Percentiles rank a stretch among this genome's conserved stretches.
These are phyloP conservation scores for Thunnus albacares DNA, from an alignment of 2,797 vertebrate genomes.

Conservation along the genomic window DNA sequence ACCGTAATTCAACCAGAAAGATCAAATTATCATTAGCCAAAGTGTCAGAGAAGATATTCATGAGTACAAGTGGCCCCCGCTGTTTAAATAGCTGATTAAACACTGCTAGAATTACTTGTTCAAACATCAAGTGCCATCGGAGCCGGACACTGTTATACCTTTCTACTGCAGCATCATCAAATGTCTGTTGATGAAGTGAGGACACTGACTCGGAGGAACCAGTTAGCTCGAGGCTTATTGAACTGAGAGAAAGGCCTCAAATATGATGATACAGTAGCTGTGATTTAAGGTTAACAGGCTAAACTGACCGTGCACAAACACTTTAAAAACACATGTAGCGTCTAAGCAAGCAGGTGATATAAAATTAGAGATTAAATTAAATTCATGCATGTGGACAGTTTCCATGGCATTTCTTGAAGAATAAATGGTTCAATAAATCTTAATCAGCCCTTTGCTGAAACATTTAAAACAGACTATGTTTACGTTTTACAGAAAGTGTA, in stretches of 20 bases:
- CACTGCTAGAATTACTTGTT: conserved; percentile 46
- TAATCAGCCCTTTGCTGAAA: too few species aligned
- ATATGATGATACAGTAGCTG: neutral
- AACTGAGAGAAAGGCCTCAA: neutral
- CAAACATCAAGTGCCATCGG: conserved; percentile 45
- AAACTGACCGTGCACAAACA: neutral
- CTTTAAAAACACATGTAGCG: neutral
- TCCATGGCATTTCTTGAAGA: too few species aligned
- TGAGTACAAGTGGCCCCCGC: conserved; percentile 22
- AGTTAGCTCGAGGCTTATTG: neutral
- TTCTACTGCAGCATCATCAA: conserved; percentile 23
- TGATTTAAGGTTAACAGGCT: neutral
- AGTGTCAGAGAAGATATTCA: conserved; percentile 34
- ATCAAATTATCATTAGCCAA: conserved; percentile 43
- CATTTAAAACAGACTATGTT: too few species aligned
- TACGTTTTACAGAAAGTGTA: too few species aligned
- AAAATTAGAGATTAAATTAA: neutral
- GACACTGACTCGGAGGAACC: conserved; percentile 11
- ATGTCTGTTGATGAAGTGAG: conserved; percentile 39
- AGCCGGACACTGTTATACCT: conserved; percentile 18
- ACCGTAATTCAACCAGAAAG: conserved; percentile 35
- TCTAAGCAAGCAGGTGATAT: neutral
- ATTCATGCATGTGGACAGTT: neutral
- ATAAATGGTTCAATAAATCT: too few species aligned
- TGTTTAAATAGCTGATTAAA: conserved; percentile 70